Evolutionary conservation across 2,888 invertebrate genomes (phyloP).

Genomic region (Alcis repandata): DNA sequence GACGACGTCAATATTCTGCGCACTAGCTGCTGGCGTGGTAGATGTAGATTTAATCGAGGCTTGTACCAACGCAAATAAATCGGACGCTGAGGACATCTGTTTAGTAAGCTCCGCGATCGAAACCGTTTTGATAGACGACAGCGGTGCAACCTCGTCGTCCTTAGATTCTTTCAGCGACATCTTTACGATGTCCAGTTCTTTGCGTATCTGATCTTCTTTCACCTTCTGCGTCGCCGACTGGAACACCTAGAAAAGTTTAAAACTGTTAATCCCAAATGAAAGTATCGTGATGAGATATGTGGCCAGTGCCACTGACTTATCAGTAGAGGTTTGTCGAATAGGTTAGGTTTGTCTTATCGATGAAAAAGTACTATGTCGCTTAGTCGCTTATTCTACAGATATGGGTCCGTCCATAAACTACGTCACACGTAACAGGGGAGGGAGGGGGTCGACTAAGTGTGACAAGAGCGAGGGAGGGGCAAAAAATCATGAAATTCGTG

Average conservation of each 20-base stretch:
- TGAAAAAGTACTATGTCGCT: too few relatives aligned
- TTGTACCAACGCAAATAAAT: constrained; percentile 75
- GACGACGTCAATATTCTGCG: constrained; percentile 58
- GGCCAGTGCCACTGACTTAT: background rate
- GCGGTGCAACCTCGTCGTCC: constrained; percentile 38
- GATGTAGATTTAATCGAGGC: constrained; percentile 70
- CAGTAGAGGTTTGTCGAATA: background rate
- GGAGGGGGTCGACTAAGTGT: too few relatives aligned
- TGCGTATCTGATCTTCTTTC: constrained; percentile 86
- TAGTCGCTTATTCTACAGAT: too few relatives aligned
- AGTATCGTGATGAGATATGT: background rate
- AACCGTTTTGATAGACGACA: constrained; percentile 35
- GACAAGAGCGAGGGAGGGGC: too few relatives aligned
- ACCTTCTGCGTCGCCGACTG: constrained; percentile 92
- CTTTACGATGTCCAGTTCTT: constrained; percentile 86
- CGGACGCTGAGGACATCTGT: constrained; percentile 70
- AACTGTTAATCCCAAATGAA: constrained; percentile 17
- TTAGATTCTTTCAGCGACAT: constrained; percentile 75
- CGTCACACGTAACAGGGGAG: too few relatives aligned
- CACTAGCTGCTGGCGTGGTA: constrained; percentile 39
- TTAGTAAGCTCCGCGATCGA: constrained; percentile 51
- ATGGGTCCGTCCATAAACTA: too few relatives aligned
- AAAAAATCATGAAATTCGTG: too few relatives aligned
- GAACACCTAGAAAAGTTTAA: constrained; percentile 81
- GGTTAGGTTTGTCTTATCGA: too few relatives aligned